Base-by-base conservation (phyloP, 2,113 vertebrate genomes). In the Lophura nycthemera region DNA sequence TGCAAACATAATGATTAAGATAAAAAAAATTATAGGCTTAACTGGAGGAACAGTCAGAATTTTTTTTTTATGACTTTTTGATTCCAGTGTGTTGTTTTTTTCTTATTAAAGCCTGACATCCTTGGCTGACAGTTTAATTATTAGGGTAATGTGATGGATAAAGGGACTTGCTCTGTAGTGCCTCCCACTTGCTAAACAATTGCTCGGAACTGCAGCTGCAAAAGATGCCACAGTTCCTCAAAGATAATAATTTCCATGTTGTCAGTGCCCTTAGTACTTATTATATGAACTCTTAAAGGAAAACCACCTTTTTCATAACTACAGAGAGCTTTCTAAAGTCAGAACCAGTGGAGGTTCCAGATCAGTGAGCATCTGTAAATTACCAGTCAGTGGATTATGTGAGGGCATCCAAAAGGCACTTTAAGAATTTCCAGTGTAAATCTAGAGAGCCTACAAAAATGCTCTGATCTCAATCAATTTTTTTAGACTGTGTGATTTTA, bases 51-150 rank as follows among this genome's bases (percentile, higher is more conserved):
- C 96, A 97, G 95, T 98, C 96, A 97, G 92, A 34, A 71, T 85
- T 97, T 96, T 54, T 97, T 38, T 97, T 97, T 97, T 97, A 96
- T 95, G 90, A 92, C 95, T 97, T 94, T 95, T 98, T 96, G 98
- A 97, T 97, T 95, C 48, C 25, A 7, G 5, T n/a, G 18, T 59
- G 38, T 73, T 43, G 65, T 77, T 79, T 77, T 78, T 97, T 97
- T 93, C 86, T 83, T 93, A 96, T 97, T 94, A 96, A 96, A 93
- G 77, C 96, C 94, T 98, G 97, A 98, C 88, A 97, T 97, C 95
- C 91, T 30, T 40, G 91, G 95, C 94, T 98, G 98, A 98, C 98
- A 98, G 96, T 96, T 94, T 99, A 99, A 99, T 99, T 98, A 98
- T 95, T 86, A 96, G 97, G 96, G 96, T 97, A 97, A 97, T 94